Conservation (phyloP, 2,888 invertebrate genomes). For the Dione vanillae region DNA sequence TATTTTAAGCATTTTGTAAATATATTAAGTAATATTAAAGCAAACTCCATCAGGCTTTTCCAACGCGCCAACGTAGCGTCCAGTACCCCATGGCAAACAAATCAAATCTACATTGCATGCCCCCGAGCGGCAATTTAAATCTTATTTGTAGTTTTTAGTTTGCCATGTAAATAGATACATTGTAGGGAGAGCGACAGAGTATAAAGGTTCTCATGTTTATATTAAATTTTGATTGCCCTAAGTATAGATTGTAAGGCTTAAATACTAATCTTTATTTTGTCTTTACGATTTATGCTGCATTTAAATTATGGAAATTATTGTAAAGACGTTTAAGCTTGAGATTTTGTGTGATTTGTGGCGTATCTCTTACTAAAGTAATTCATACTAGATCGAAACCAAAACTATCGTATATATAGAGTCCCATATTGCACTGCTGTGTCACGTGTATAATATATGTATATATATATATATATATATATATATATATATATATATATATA, state of each 20-base stretch:
- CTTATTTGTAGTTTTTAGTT: conserved; percentile 82
- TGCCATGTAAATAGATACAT: conserved; percentile 68
- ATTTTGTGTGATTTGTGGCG: too few relatives aligned
- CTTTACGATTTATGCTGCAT: neutral
- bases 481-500: too few relatives aligned
- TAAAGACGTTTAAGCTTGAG: too few relatives aligned
- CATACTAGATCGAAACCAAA: too few relatives aligned
- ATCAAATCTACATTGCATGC: conserved; percentile 40
- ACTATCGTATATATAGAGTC: too few relatives aligned
- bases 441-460: too few relatives aligned
- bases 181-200: conserved; percentile 36
- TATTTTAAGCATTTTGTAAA: neutral
- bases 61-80: neutral
- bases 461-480: too few relatives aligned
- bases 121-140: conserved; percentile 71
- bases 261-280: neutral
- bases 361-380: too few relatives aligned
- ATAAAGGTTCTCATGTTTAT: conserved; percentile 25
- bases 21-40: neutral
- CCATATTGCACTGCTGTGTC: too few relatives aligned
- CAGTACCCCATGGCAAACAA: conserved; percentile 22
- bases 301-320: too few relatives aligned
- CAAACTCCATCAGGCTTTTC: neutral
- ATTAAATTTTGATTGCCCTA: conserved; percentile 24
- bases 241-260: neutral